Evolutionary conservation across 64 coral and sea anemone genomes (phyloP).

Genomic region (Dendrophyllia cribrosa): DNA sequence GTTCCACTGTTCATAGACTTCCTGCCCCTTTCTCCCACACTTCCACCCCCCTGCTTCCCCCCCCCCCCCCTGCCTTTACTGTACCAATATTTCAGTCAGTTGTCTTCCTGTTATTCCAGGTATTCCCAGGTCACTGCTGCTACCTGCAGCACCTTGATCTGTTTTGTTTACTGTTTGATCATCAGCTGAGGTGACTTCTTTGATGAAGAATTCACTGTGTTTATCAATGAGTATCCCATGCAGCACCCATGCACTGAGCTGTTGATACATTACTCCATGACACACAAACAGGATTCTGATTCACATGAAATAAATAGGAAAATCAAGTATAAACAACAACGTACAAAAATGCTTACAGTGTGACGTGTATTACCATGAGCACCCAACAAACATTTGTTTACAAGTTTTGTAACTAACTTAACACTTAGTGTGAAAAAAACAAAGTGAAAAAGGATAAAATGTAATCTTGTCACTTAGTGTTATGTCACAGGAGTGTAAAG

Average conservation of each 20-base stretch:
- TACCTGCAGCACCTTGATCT: constrained; percentile 4
- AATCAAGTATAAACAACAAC: not conserved
- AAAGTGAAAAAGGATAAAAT: no score
- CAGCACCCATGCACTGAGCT: constrained; percentile 96
- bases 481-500: no score
- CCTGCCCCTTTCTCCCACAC: no score
- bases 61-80: no score
- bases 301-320: not conserved
- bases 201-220: constrained; percentile 90
- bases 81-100: constrained; percentile 87
- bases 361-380: no score
- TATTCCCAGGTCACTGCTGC: constrained; percentile 75
- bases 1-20: no score
- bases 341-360: no score
- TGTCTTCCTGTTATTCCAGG: constrained; percentile 91
- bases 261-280: constrained; percentile 98
- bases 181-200: constrained; percentile 55
- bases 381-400: no score
- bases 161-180: constrained; percentile 6
- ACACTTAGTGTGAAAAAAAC: no score
- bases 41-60: no score
- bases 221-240: constrained; percentile 84
- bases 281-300: constrained; percentile 94
- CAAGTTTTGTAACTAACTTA: no score
- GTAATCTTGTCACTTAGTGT: no score